Conservation (phyloP, 2,888 invertebrate species). For the Stegana nigrithorax region DNA sequence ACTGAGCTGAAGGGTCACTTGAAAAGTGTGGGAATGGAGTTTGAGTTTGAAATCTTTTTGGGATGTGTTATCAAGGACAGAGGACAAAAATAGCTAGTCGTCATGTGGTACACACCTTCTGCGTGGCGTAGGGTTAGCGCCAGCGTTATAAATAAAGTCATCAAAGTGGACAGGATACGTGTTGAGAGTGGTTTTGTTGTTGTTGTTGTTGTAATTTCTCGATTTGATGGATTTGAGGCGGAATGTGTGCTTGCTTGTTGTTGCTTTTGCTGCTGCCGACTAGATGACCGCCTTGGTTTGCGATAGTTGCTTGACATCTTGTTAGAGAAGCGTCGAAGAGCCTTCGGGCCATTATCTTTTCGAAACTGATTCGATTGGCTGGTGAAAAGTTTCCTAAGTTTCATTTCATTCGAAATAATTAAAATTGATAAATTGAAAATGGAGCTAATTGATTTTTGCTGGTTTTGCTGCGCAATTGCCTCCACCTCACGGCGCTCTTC, state of each 20-base stretch:
- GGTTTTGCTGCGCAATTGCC: conserved; percentile 1
- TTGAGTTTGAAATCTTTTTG: too few species aligned
- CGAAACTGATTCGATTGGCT: too few species aligned
- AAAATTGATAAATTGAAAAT: conserved; percentile 60
- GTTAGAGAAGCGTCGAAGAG: too few species aligned
- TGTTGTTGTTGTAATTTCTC: neutral
- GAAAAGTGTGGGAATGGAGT: neutral
- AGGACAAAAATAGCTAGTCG: too few species aligned
- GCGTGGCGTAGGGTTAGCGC: conserved; percentile 53
- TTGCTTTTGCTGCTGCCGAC: conserved; percentile 25
- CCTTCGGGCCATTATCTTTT: too few species aligned
- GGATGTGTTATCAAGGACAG: too few species aligned
- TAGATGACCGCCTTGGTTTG: too few species aligned
- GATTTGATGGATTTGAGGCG: conserved; percentile 25
- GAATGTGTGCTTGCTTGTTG: conserved; percentile 19
- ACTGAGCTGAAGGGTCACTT: too few species aligned
- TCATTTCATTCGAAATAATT: conserved; percentile 52
- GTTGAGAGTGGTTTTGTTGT: conserved; percentile 33
- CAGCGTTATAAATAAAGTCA: conserved; percentile 64
- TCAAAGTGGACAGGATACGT: conserved; percentile 51
- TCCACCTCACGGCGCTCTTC: conserved; percentile 29
- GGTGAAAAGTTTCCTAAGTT: too few species aligned
- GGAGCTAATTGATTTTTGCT: conserved; percentile 42
- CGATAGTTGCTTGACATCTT: conserved; percentile 8
- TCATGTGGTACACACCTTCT: conserved; percentile 58